Evolutionary conservation across 2,888 invertebrate species (phyloP).

Genomic region (Tenthredo mesomela): DNA sequence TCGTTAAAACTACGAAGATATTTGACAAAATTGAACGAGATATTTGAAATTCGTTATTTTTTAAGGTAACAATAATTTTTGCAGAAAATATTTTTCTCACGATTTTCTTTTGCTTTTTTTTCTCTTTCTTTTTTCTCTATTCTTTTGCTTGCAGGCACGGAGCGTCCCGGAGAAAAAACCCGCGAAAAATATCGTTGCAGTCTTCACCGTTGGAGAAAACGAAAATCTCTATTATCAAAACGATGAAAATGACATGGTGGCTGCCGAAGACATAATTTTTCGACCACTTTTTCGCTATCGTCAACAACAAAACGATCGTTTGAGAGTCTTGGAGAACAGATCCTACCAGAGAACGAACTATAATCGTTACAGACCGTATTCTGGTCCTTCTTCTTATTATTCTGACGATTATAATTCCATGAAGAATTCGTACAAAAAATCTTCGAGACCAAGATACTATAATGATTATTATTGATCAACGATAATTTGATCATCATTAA

Average conservation of each 20-base stretch:
- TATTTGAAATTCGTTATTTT: neutral
- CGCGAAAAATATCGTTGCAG: neutral
- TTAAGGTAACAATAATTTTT: neutral
- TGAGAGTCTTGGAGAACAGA: slow-evolving; percentile 12
- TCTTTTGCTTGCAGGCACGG: neutral
- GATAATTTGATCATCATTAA: neutral
- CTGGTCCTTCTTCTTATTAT: neutral
- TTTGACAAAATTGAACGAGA: neutral
- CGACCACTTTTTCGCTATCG: slow-evolving; percentile 73
- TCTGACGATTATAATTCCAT: neutral
- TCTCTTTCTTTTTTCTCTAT: neutral
- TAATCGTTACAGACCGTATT: slow-evolving; percentile 26
- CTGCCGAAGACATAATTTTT: slow-evolving; percentile 74
- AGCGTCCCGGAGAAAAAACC: neutral
- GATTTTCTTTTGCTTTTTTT: neutral
- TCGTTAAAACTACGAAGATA: neutral
- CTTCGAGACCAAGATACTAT: slow-evolving; percentile 55
- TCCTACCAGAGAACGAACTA: slow-evolving; percentile 1
- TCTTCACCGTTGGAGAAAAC: neutral
- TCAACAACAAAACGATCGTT: slow-evolving; percentile 55
- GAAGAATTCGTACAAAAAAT: slow-evolving; percentile 59
- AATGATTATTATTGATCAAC: slow-evolving; percentile 20
- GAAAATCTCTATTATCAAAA: neutral
- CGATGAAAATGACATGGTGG: slow-evolving; percentile 66
- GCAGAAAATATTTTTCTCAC: neutral